Conservation (phyloP, 2,888 invertebrate genomes). For the Scaptomyza tumidula region DNA sequence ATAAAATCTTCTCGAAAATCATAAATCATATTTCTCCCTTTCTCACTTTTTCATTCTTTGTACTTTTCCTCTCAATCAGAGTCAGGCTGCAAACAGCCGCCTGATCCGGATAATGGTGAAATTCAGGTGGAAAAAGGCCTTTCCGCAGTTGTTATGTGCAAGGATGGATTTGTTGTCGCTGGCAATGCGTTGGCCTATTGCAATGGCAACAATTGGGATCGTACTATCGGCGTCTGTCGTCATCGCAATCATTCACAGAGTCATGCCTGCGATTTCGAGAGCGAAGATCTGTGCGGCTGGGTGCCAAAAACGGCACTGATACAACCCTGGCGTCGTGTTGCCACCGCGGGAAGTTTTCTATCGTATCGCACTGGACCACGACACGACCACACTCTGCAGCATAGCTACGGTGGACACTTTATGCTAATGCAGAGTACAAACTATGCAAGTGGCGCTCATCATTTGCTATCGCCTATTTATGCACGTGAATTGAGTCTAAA, state of each 20-base stretch:
- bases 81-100: constrained; percentile 86
- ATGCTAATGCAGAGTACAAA: constrained; percentile 90
- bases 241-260: constrained; percentile 44
- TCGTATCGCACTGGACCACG: constrained; percentile 88
- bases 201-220: constrained; percentile 90
- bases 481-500: constrained; percentile 84
- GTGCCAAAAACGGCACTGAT: constrained; percentile 87
- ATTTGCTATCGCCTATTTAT: constrained; percentile 91
- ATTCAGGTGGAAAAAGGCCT: constrained; percentile 85
- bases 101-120: constrained; percentile 86
- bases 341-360: constrained; percentile 82
- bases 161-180: constrained; percentile 87
- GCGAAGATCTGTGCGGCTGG: constrained; percentile 91
- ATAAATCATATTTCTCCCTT: constrained; percentile 13
- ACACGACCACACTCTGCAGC: constrained; percentile 90
- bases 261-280: constrained; percentile 83
- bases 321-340: constrained; percentile 90
- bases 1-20: not conserved
- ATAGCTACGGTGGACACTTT: constrained; percentile 88
- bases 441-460: constrained; percentile 67
- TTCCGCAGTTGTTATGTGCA: constrained; percentile 88
- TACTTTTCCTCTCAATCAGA: constrained; percentile 83
- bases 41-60: too few relatives aligned
- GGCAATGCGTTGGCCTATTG: constrained; percentile 89
- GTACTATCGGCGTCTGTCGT: constrained; percentile 87